phyloP scores from a whole-genome alignment of 1,140 invertebrate genomes.

The Lepeophtheirus salmonis region DNA sequence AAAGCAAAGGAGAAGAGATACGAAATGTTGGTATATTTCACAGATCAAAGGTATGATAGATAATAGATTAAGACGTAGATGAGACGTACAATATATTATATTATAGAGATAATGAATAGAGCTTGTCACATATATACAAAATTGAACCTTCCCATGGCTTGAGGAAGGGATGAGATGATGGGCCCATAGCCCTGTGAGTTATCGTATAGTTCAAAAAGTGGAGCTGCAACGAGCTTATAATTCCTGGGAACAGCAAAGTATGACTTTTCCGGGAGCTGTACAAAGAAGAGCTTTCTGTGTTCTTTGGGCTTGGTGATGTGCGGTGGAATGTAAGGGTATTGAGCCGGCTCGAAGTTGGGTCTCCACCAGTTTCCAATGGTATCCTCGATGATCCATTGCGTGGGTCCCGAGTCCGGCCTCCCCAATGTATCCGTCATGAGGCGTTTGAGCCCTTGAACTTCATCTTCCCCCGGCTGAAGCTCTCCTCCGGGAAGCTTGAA shows the following conservation, averaged over 20 bases:
- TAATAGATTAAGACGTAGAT: no score
- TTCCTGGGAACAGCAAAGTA: constrained; percentile 98
- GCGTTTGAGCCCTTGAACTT: constrained; percentile 90
- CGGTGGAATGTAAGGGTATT: constrained; percentile 96
- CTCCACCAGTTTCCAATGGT: constrained; percentile 94
- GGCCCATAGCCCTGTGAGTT: constrained; percentile 98
- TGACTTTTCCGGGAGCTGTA: constrained; percentile 63
- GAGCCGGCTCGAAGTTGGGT: constrained; percentile 98
- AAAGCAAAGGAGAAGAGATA: no score
- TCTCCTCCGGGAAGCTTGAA: constrained; percentile 98
- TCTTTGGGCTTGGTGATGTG: constrained; percentile 99
- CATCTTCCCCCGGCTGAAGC: constrained; percentile 88
- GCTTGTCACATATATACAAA: constrained; percentile 17
- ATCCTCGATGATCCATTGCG: constrained; percentile 96
- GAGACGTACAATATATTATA: no score
- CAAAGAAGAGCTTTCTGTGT: constrained; percentile 91
- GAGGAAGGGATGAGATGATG: constrained; percentile 91
- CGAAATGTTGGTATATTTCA: no score
- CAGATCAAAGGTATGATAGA: no score
- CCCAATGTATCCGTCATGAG: constrained; percentile 81
- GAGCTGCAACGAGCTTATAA: constrained; percentile 98
- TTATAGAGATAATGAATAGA: no score
- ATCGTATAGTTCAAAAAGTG: constrained; percentile 95
- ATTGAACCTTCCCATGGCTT: constrained; percentile 72
- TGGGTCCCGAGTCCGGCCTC: constrained; percentile 83